phyloP scores from a whole-genome alignment of 2,888 invertebrate genomes.

The Dicyrtoma fusca region DNA sequence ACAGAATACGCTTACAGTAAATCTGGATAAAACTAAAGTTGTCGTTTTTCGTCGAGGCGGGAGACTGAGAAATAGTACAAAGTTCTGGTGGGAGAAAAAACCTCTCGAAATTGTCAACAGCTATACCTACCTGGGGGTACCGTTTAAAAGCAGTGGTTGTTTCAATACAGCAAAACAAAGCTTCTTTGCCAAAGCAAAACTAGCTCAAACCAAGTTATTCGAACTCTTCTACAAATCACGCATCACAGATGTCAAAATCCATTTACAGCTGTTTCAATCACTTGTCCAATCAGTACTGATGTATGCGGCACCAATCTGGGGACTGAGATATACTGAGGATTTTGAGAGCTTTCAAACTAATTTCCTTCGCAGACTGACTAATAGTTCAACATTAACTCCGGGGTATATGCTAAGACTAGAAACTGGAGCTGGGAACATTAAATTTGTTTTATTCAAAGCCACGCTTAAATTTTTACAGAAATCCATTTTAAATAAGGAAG shows the following conservation, averaged over 20 bases:
- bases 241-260: not conserved
- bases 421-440: not conserved
- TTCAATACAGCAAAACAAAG: not conserved
- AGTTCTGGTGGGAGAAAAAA: not conserved
- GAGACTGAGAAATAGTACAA: not conserved
- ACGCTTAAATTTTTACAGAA: not conserved
- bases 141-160: not conserved
- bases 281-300: not conserved
- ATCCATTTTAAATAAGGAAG: too few species aligned
- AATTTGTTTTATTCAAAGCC: not conserved
- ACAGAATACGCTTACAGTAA: not conserved
- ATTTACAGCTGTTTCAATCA: not conserved
- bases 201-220: not conserved
- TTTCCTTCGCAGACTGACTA: not conserved
- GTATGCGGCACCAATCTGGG: not conserved
- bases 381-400: not conserved
- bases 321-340: too few species aligned
- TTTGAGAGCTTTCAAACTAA: conserved; percentile 11
- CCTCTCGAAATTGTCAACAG: conserved; percentile 1
- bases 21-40: conserved; percentile 7
- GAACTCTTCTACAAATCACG: not conserved
- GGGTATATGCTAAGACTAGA: conserved; percentile 14
- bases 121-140: too few species aligned
- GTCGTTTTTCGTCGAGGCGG: conserved; percentile 5
- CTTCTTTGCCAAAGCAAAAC: not conserved